A percentile compares a stretch with the other conserved stretches of the same genome.
Evolutionary conservation across 2,888 invertebrate genomes (phyloP).

Genomic region (Reticulitermes lucifugus): DNA sequence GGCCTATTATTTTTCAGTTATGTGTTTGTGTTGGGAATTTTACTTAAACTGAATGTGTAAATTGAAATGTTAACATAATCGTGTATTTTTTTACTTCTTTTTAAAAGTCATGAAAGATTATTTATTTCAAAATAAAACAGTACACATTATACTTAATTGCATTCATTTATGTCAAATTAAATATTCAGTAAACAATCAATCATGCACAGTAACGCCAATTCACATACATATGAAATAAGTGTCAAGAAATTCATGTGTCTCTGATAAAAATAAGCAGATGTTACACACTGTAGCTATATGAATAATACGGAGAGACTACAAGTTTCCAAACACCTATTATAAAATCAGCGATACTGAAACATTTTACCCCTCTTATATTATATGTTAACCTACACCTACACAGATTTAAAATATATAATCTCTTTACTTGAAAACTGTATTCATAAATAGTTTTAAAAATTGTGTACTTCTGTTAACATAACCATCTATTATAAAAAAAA

Average conservation of each 20-base stretch:
- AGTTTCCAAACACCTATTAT: background rate
- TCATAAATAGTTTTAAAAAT: background rate
- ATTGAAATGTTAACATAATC: too few relatives aligned
- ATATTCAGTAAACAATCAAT: constrained; percentile 11
- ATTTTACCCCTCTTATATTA: background rate
- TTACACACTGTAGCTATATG: background rate
- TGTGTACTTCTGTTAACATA: too few relatives aligned
- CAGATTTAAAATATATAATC: background rate
- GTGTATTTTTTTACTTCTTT: background rate
- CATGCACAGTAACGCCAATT: background rate
- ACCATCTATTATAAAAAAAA: too few relatives aligned
- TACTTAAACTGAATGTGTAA: too few relatives aligned
- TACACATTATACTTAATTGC: background rate
- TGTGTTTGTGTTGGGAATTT: too few relatives aligned
- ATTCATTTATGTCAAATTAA: background rate
- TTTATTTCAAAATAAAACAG: constrained; percentile 10
- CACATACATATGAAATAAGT: background rate
- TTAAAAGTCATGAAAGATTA: constrained; percentile 9
- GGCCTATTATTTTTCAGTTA: too few relatives aligned
- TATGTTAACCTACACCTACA: constrained; percentile 12
- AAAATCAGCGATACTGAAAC: constrained; percentile 16
- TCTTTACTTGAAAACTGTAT: background rate
- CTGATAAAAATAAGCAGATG: background rate
- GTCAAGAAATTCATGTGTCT: background rate
- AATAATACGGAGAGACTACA: background rate